Conservation (phyloP, 2,888 invertebrate genomes). For the Lochmaea crataegi region DNA sequence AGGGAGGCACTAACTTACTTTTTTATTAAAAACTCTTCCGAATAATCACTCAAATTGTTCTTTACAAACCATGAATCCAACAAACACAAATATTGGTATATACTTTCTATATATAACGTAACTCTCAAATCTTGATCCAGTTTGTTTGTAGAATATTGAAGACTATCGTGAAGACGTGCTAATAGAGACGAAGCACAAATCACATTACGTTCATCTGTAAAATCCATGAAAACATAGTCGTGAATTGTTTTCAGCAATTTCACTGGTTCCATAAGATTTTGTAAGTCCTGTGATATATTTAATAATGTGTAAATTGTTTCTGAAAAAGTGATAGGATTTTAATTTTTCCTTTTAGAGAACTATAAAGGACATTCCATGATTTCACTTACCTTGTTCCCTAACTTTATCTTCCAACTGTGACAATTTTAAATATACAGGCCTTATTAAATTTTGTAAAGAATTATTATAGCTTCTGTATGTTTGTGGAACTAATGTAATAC, state of each 20-base stretch:
- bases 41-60: conserved; percentile 58
- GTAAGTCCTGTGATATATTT: conserved; percentile 53
- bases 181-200: conserved; percentile 55
- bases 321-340: conserved; percentile 46
- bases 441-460: conserved; percentile 54
- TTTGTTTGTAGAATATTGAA: conserved; percentile 54
- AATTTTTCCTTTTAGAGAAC: not conserved
- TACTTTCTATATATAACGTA: conserved; percentile 59
- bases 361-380: not conserved
- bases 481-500: conserved; percentile 47
- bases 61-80: conserved; percentile 61
- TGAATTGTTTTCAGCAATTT: conserved; percentile 55
- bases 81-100: conserved; percentile 59
- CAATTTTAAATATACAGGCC: conserved; percentile 55
- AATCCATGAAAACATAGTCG: conserved; percentile 51
- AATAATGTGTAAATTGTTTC: conserved; percentile 59
- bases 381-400: conserved; percentile 56
- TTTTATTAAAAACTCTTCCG: conserved; percentile 59
- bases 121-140: conserved; percentile 60
- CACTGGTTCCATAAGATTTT: conserved; percentile 54
- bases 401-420: conserved; percentile 56
- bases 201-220: conserved; percentile 45
- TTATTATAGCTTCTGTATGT: conserved; percentile 59
- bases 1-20: conserved; percentile 30
- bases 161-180: conserved; percentile 53